Percentiles rank a stretch among this genome's conserved stretches.
Evolutionary conservation across 1,140 invertebrate species (phyloP).

Genomic region (Drosophila takahashii): DNA sequence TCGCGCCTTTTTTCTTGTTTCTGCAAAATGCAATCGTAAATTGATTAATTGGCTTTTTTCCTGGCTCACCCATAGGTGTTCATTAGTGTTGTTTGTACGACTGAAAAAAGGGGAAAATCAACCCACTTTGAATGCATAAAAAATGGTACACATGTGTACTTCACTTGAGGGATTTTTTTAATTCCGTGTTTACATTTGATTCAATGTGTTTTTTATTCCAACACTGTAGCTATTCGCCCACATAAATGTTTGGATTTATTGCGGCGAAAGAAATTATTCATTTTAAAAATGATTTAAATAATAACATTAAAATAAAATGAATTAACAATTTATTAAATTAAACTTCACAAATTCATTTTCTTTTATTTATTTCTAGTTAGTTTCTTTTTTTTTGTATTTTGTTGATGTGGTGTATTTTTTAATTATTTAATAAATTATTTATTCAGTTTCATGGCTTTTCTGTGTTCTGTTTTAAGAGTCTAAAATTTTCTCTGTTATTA

Average conservation of each 20-base stretch:
- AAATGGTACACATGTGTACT: background rate
- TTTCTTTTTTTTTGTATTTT: background rate
- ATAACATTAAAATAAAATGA: background rate
- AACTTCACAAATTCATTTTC: background rate
- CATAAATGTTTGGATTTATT: background rate
- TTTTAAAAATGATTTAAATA: background rate
- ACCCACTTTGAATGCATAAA: background rate
- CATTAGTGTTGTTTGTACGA: slow-evolving; percentile 2
- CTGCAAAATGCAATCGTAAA: slow-evolving; percentile 51
- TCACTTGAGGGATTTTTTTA: too few relatives aligned
- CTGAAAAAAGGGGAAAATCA: background rate
- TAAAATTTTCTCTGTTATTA: background rate
- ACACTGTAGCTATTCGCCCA: background rate
- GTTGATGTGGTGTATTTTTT: background rate
- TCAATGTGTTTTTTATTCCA: background rate
- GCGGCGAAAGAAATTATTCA: background rate
- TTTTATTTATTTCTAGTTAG: background rate
- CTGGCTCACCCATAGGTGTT: background rate
- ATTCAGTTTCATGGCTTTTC: background rate
- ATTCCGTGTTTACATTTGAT: background rate
- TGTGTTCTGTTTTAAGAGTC: background rate
- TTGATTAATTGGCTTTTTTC: slow-evolving; percentile 28
- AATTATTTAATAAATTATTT: background rate
- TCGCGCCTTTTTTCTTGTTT: slow-evolving; percentile 86
- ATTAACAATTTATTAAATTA: background rate